These are phyloP conservation scores for Hestina assimilis DNA, from an alignment of 1,140 invertebrate species.

Conservation along the genomic window DNA sequence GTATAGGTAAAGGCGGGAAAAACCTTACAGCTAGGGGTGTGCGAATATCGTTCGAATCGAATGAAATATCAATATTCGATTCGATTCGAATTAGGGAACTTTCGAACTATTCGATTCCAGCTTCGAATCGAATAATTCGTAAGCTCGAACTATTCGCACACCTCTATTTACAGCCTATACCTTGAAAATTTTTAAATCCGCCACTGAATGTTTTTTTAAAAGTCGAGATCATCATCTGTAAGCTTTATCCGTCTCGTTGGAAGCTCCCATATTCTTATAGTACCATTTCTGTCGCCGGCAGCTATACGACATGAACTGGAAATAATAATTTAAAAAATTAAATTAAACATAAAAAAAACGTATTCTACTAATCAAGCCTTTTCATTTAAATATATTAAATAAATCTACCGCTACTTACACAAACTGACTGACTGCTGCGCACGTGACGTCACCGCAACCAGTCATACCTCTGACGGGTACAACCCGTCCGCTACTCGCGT, in stretches of 20 bases:
- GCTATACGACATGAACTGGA: constrained; percentile 48
- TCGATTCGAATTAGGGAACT: too few species aligned
- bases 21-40: too few species aligned
- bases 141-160: too few species aligned
- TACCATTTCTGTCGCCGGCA: constrained; percentile 36
- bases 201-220: constrained; percentile 5
- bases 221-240: constrained; percentile 28
- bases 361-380: neutral
- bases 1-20: too few species aligned
- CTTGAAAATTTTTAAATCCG: too few species aligned
- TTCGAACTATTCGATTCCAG: too few species aligned
- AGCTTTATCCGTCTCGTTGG: constrained; percentile 39
- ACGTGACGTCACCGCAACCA: constrained; percentile 30
- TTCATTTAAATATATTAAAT: neutral
- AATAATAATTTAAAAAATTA: neutral
- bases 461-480: constrained; percentile 40
- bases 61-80: too few species aligned
- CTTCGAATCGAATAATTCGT: too few species aligned
- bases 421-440: constrained; percentile 40
- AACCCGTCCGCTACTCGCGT: constrained; percentile 32
- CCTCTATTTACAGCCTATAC: too few species aligned
- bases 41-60: too few species aligned
- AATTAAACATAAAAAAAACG: neutral
- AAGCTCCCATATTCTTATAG: constrained; percentile 46
- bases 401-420: constrained; percentile 33